phyloP scores from a whole-genome alignment of 2,113 vertebrate species.

The Phyllopteryx taeniolatus region DNA sequence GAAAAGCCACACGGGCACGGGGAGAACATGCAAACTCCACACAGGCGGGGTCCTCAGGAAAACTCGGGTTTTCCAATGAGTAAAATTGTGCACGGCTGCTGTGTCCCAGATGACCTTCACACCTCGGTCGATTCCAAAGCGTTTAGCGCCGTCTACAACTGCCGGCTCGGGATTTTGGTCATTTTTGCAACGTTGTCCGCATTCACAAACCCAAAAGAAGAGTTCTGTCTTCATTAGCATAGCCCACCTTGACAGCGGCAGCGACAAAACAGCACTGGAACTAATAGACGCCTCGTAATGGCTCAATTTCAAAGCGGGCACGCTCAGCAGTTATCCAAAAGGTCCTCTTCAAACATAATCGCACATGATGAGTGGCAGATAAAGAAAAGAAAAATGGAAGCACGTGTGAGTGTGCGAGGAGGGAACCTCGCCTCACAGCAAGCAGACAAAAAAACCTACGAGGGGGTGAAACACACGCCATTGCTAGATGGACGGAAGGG shows the following conservation, averaged over 20 bases:
- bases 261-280: slow-evolving; percentile 39
- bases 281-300: slow-evolving; percentile 46
- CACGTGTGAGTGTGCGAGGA: background rate
- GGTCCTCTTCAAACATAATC: slow-evolving; percentile 25
- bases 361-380: slow-evolving; percentile 16
- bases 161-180: background rate
- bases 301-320: slow-evolving; percentile 25
- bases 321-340: slow-evolving; percentile 39
- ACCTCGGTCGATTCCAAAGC: no score
- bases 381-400: background rate
- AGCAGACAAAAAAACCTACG: background rate
- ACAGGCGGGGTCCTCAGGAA: no score
- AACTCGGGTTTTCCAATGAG: no score
- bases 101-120: no score
- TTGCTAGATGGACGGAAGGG: slow-evolving; percentile 18
- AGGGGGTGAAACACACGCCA: slow-evolving; percentile 3
- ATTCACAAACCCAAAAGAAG: background rate
- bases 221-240: slow-evolving; percentile 29
- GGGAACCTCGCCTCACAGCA: background rate
- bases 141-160: no score
- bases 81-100: no score
- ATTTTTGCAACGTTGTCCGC: background rate
- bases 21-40: no score
- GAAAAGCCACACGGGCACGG: no score
- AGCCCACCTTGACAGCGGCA: slow-evolving; percentile 47